These are phyloP conservation scores for Acleris emargana DNA, from an alignment of 2,888 invertebrate species.

Conservation along the genomic window DNA sequence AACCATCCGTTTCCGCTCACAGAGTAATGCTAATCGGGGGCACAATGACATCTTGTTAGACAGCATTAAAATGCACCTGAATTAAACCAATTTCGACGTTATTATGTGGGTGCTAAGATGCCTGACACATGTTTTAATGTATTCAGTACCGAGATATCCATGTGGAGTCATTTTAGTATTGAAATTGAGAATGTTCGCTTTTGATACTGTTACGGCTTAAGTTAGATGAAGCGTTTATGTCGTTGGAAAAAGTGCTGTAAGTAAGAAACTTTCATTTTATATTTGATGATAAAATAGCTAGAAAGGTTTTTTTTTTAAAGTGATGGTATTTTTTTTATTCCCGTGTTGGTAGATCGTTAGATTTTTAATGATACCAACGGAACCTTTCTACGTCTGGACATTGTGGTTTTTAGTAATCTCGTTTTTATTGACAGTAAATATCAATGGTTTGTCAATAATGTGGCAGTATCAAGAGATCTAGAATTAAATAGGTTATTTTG, in stretches of 20 bases:
- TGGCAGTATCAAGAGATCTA: conserved; percentile 1
- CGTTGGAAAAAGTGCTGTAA: too few species aligned
- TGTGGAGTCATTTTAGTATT: conserved; percentile 21
- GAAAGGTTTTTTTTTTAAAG: too few species aligned
- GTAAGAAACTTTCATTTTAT: too few species aligned
- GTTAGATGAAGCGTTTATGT: too few species aligned
- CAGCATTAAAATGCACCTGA: neutral
- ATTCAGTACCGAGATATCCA: conserved; percentile 1
- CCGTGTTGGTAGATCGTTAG: conserved; percentile 6
- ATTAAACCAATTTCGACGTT: neutral
- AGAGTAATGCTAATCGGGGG: conserved; percentile 58
- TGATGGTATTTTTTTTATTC: neutral
- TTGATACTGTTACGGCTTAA: too few species aligned
- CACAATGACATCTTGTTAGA: conserved; percentile 61
- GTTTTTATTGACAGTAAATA: conserved; percentile 54
- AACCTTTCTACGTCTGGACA: conserved; percentile 43
- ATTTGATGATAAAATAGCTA: too few species aligned
- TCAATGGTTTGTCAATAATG: too few species aligned
- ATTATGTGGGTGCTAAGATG: neutral
- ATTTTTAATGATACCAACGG: too few species aligned
- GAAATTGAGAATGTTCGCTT: too few species aligned
- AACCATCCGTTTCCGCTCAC: conserved; percentile 65
- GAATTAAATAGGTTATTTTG: conserved; percentile 3
- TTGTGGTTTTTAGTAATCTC: conserved; percentile 56
- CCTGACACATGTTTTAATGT: conserved; percentile 18